A percentile compares a stretch with the other conserved stretches of the same genome.
These are phyloP conservation scores for Spicauda simplicius DNA, from an alignment of 2,888 invertebrate species.

Conservation along the genomic window DNA sequence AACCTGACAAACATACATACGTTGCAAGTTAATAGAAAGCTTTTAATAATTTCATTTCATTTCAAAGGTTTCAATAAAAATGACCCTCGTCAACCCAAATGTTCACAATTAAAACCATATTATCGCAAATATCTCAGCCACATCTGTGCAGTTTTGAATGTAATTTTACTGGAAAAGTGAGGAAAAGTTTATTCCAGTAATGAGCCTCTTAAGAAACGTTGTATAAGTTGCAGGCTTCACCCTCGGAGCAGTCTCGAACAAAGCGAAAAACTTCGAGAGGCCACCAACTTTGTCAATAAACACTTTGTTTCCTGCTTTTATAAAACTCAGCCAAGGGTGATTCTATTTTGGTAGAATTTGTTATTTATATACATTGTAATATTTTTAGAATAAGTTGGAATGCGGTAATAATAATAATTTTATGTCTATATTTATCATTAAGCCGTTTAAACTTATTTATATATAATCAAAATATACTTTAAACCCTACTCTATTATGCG, in stretches of 20 bases:
- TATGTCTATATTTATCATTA: no score
- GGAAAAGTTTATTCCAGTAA: conserved; percentile 24
- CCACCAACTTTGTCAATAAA: conserved; percentile 52
- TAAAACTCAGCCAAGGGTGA: conserved; percentile 15
- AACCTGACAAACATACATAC: no score
- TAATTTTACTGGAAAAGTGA: conserved; percentile 19
- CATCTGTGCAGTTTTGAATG: conserved; percentile 1
- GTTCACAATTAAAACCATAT: background rate
- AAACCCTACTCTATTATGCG: no score
- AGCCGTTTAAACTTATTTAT: no score
- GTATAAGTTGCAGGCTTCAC: conserved; percentile 25
- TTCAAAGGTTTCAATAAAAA: no score
- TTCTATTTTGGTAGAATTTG: background rate
- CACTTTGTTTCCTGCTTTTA: conserved; percentile 44
- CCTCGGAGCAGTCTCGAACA: conserved; percentile 25
- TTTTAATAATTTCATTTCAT: no score
- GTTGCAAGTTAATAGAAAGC: no score
- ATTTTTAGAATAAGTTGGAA: background rate
- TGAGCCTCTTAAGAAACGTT: conserved; percentile 26
- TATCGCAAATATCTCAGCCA: background rate
- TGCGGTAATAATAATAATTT: no score
- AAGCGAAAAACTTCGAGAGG: conserved; percentile 26
- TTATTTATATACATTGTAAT: background rate
- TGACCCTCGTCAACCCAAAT: background rate
- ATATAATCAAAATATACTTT: no score